Conservation (phyloP, 2,797 vertebrate species). For the Eptatretus atami region DNA sequence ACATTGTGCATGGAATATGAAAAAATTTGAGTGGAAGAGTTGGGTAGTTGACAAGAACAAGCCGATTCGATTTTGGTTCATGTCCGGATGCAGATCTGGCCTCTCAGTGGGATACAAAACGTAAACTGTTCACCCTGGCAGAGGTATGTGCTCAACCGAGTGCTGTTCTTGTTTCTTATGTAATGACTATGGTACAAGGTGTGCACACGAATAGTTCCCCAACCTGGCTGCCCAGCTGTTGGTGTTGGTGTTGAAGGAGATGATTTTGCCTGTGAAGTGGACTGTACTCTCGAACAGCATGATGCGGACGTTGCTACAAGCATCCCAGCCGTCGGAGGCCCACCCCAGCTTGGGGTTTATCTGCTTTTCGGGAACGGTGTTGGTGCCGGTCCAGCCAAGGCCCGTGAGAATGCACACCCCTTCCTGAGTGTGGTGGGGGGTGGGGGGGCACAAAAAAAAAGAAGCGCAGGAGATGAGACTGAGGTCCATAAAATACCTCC, state of each 20-base stretch:
- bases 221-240: constrained; percentile 78
- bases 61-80: too few species aligned
- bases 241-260: constrained; percentile 86
- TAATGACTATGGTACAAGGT: not conserved
- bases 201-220: constrained; percentile 11
- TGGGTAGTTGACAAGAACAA: too few species aligned
- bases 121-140: too few species aligned
- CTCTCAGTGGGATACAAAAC: too few species aligned
- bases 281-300: constrained; percentile 75
- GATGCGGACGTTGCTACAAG: constrained; percentile 79
- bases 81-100: too few species aligned
- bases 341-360: too few species aligned
- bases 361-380: constrained; percentile 17
- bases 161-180: not conserved
- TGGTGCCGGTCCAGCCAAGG: constrained; percentile 42
- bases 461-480: not conserved
- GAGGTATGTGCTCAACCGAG: too few species aligned
- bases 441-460: not conserved
- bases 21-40: too few species aligned
- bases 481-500: not conserved
- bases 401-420: constrained; percentile 65
- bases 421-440: constrained; percentile 23
- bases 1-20: too few species aligned
- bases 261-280: constrained; percentile 58
- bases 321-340: constrained; percentile 23